These are phyloP conservation scores for Pteria penguin DNA, from an alignment of 2,888 invertebrate species.

Conservation along the genomic window DNA sequence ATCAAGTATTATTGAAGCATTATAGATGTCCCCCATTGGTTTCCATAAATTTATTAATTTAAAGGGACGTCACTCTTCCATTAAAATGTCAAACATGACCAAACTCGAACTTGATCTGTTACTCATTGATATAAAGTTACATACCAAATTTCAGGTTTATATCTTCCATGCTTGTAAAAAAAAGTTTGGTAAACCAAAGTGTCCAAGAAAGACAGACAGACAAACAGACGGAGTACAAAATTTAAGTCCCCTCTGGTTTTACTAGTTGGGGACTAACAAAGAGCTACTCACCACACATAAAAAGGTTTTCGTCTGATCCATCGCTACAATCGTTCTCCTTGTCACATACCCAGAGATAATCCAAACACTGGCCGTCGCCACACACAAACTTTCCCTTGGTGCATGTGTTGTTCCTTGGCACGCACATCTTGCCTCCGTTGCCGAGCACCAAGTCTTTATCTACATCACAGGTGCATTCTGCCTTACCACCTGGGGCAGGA, in stretches of 20 bases:
- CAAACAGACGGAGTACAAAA: too few relatives aligned
- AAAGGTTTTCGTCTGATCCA: constrained; percentile 72
- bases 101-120: too few relatives aligned
- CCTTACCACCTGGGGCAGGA: constrained; percentile 88
- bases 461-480: constrained; percentile 91
- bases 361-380: constrained; percentile 94
- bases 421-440: constrained; percentile 96
- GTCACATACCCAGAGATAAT: constrained; percentile 96
- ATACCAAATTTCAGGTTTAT: too few relatives aligned
- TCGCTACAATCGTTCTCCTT: constrained; percentile 84
- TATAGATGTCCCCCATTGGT: too few relatives aligned
- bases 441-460: constrained; percentile 88
- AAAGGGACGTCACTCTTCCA: too few relatives aligned
- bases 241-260: neutral
- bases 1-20: too few relatives aligned
- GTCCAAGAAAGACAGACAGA: too few relatives aligned
- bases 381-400: constrained; percentile 89
- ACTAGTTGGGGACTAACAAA: too few relatives aligned
- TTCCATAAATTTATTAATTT: too few relatives aligned
- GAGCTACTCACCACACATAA: constrained; percentile 71
- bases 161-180: neutral
- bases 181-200: neutral
- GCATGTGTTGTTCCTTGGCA: constrained; percentile 83
- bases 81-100: too few relatives aligned
- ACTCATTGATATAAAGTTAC: too few relatives aligned